Evolutionary conservation across 2,797 vertebrate species (phyloP).

Genomic region (Esox masquinongy): DNA sequence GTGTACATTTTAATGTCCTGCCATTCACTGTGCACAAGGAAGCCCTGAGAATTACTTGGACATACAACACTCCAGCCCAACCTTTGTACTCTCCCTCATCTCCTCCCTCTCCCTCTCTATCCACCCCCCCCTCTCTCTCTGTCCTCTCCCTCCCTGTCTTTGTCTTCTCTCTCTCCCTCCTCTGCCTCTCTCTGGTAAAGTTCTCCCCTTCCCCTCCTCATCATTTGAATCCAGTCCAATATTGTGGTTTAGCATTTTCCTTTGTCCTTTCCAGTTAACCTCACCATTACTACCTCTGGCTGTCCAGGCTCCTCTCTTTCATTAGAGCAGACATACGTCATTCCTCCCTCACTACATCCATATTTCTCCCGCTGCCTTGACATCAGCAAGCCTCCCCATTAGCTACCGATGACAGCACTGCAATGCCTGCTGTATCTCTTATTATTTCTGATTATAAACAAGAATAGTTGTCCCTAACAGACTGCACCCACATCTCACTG

Average conservation of each 20-base stretch:
- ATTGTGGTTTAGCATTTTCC: background rate
- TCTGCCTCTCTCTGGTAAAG: background rate
- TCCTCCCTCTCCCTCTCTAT: background rate
- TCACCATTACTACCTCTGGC: conserved; percentile 10
- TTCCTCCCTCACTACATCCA: conserved; percentile 6
- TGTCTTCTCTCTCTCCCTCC: background rate
- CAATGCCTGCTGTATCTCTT: conserved; percentile 8
- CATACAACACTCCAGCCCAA: too few relatives aligned
- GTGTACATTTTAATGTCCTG: background rate
- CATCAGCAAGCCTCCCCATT: background rate
- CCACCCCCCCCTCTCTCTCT: too few relatives aligned
- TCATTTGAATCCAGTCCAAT: background rate
- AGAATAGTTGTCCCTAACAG: background rate
- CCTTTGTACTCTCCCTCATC: background rate
- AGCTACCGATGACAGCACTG: conserved; percentile 20
- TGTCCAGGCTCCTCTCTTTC: conserved; percentile 4
- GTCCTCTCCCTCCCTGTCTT: background rate
- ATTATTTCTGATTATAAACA: background rate
- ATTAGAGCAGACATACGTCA: conserved; percentile 23
- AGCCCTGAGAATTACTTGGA: background rate
- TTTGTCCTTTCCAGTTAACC: conserved; percentile 9
- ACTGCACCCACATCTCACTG: background rate
- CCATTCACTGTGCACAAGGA: background rate
- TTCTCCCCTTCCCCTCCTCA: background rate
- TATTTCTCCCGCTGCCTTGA: background rate